Percentiles rank a stretch among this genome's conserved stretches.
Evolutionary conservation across 2,888 invertebrate species (phyloP).

Genomic region (Aethes cnicana): DNA sequence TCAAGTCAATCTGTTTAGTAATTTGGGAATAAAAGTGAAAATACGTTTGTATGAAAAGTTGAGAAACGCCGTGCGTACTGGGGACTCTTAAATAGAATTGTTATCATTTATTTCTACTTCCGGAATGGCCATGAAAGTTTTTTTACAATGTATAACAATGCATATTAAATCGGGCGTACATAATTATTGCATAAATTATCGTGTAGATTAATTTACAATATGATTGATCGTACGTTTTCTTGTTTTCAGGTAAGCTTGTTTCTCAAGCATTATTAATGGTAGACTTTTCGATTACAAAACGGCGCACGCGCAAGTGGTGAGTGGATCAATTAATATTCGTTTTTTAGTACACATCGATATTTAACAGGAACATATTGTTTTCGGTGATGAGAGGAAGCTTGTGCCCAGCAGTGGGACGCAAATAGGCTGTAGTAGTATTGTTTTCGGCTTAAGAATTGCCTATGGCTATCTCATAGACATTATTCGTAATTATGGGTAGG

Average conservation of each 20-base stretch:
- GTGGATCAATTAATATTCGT: conserved; percentile 16
- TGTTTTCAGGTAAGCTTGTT: conserved; percentile 42
- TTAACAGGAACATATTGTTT: conserved; percentile 3
- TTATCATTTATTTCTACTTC: no score
- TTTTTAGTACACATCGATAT: conserved; percentile 25
- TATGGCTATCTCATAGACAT: neutral
- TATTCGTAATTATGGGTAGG: neutral
- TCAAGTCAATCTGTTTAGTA: no score
- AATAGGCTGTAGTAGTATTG: no score
- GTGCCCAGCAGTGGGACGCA: no score
- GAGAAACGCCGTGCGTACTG: no score
- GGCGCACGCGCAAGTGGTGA: conserved; percentile 26
- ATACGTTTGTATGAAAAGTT: no score
- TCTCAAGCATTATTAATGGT: conserved; percentile 30
- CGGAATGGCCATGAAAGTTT: no score
- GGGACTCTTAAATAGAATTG: no score
- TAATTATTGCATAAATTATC: conserved; percentile 25
- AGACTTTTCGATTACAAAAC: conserved; percentile 1
- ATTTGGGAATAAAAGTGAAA: no score
- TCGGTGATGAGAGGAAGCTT: no score
- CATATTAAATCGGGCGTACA: neutral
- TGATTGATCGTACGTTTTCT: conserved; percentile 34
- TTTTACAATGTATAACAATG: no score
- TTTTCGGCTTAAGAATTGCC: conserved; percentile 7
- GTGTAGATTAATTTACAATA: conserved; percentile 3